Conservation (phyloP, 2,797 vertebrate species). For the Anguilla pacifica region DNA sequence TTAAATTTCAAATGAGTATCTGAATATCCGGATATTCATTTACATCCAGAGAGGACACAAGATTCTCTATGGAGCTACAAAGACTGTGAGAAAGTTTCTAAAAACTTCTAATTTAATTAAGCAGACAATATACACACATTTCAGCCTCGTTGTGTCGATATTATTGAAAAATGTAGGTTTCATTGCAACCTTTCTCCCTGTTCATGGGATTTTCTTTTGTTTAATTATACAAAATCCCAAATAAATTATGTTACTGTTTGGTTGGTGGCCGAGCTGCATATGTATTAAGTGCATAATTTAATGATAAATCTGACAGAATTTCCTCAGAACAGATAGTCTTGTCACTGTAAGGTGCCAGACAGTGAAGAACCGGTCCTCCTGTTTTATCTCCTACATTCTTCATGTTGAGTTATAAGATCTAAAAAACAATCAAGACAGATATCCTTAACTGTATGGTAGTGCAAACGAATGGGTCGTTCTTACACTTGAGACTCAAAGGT, state of each 20-base stretch:
- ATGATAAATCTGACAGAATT: background rate
- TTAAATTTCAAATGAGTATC: background rate
- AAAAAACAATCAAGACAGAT: background rate
- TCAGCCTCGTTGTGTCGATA: background rate
- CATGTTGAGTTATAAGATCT: background rate
- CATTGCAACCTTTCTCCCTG: background rate
- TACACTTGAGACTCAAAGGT: background rate
- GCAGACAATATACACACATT: background rate
- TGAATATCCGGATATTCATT: background rate
- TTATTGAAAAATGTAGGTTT: background rate
- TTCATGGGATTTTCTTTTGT: background rate
- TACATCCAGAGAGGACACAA: background rate
- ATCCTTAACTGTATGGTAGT: background rate
- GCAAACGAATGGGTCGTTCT: background rate
- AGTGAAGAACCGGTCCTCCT: background rate
- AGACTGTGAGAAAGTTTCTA: background rate
- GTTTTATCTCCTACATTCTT: background rate
- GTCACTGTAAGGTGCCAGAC: background rate
- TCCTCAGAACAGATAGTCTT: background rate
- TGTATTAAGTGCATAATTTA: background rate
- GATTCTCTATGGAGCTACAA: background rate
- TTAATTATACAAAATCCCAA: background rate
- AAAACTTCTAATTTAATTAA: background rate
- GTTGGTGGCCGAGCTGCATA: background rate
- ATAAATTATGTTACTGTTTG: background rate